Conservation (phyloP, 2,888 invertebrate species). For the Phaonia tiefii region DNA sequence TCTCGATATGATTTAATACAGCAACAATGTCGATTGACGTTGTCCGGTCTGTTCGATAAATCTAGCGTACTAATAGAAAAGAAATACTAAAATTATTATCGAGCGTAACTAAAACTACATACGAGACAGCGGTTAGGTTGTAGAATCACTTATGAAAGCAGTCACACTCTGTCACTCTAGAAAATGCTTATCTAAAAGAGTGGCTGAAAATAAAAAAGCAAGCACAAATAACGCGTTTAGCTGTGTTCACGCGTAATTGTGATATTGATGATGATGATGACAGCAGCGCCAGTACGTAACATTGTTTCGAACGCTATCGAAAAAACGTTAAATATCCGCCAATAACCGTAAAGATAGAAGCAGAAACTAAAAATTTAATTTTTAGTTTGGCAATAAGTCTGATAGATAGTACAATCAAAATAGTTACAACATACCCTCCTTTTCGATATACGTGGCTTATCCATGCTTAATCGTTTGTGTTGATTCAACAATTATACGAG, state of each 20-base stretch:
- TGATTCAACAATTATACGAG: background rate
- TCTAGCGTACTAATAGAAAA: conserved; percentile 14
- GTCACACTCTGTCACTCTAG: background rate
- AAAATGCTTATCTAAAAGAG: background rate
- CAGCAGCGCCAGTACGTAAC: conserved; percentile 2
- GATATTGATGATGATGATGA: conserved; percentile 9
- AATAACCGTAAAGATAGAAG: conserved; percentile 22
- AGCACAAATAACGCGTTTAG: background rate
- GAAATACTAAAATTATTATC: background rate
- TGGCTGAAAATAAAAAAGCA: background rate
- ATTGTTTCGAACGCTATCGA: conserved; percentile 10
- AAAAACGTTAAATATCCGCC: background rate
- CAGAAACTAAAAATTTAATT: background rate
- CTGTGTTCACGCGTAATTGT: background rate
- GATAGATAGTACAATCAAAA: conserved; percentile 3
- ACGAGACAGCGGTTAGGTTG: too few species aligned
- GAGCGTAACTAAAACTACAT: background rate
- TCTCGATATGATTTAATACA: conserved; percentile 51
- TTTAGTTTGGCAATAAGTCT: conserved; percentile 11
- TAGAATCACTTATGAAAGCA: background rate
- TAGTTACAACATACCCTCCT: conserved; percentile 11
- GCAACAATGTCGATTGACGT: too few species aligned
- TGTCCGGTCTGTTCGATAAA: conserved; percentile 24
- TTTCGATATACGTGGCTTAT: conserved; percentile 14
- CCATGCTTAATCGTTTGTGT: too few species aligned